A percentile compares a stretch with the other conserved stretches of the same genome.
Conservation (phyloP, 2,113 vertebrate species). For the Anguilla rostrata region DNA sequence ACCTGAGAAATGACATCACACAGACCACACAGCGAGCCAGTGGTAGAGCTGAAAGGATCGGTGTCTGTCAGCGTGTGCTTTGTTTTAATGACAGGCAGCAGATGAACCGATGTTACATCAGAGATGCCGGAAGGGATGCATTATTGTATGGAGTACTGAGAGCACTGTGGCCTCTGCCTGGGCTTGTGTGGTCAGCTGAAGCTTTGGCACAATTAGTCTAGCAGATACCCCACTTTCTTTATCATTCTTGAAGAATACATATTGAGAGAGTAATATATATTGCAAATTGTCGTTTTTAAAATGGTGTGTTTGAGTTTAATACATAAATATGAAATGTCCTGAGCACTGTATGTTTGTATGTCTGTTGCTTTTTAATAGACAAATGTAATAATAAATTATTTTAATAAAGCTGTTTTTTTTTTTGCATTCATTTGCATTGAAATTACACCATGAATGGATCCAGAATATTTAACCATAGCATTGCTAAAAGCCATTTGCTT, state of each 20-base stretch:
- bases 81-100: not conserved
- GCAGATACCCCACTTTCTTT: not conserved
- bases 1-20: not conserved
- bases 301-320: not conserved
- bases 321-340: not conserved
- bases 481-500: too few species aligned
- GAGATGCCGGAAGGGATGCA: not conserved
- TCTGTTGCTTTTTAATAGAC: not conserved
- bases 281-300: not conserved
- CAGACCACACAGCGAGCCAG: not conserved
- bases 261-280: not conserved
- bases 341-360: not conserved
- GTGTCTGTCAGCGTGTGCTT: not conserved
- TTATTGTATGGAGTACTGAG: not conserved
- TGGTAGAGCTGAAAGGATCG: not conserved
- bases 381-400: conserved; percentile 23
- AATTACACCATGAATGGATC: too few species aligned
- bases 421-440: not conserved
- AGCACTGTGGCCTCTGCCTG: not conserved
- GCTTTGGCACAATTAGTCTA: not conserved
- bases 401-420: not conserved
- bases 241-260: not conserved
- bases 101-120: not conserved
- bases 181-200: not conserved
- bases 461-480: too few species aligned